Conservation (phyloP, 2,888 invertebrate genomes). For the Latrodectus elegans region DNA sequence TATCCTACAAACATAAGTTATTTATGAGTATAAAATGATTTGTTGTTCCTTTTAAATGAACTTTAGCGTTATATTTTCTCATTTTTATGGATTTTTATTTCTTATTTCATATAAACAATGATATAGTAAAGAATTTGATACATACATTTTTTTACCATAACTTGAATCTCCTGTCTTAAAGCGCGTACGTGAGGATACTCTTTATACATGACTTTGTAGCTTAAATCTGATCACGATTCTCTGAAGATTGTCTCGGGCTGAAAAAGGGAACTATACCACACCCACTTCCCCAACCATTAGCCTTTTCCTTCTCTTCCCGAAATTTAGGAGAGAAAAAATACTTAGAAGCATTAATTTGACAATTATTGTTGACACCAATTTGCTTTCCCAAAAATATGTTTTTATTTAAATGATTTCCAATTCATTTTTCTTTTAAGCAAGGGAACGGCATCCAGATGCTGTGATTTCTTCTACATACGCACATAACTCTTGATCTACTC, state of each 20-base stretch:
- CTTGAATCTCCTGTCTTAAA: conserved; percentile 43
- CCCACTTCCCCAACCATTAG: conserved; percentile 29
- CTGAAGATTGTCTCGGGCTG: conserved; percentile 37
- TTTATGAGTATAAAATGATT: too few relatives aligned
- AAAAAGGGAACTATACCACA: conserved; percentile 50
- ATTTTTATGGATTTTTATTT: conserved; percentile 20
- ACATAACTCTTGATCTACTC: too few relatives aligned
- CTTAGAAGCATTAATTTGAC: conserved; percentile 34
- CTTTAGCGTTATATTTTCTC: too few relatives aligned
- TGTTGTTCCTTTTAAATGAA: too few relatives aligned
- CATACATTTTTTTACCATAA: conserved; percentile 22
- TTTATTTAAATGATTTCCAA: conserved; percentile 29
- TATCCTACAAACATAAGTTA: too few relatives aligned
- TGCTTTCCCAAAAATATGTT: conserved; percentile 29
- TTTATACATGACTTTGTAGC: conserved; percentile 56
- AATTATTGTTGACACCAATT: conserved; percentile 54
- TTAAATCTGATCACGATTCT: conserved; percentile 63
- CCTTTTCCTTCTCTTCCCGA: not conserved
- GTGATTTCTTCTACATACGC: too few relatives aligned
- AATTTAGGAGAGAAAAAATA: conserved; percentile 32
- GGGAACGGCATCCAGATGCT: not conserved
- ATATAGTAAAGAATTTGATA: conserved; percentile 43
- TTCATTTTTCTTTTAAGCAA: conserved; percentile 8
- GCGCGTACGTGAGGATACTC: conserved; percentile 54
- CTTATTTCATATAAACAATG: conserved; percentile 27